Percentiles rank a stretch among this genome's conserved stretches.
These are phyloP conservation scores for Pelochelys cantorii DNA, from an alignment of 2,797 vertebrate genomes.

Conservation along the genomic window DNA sequence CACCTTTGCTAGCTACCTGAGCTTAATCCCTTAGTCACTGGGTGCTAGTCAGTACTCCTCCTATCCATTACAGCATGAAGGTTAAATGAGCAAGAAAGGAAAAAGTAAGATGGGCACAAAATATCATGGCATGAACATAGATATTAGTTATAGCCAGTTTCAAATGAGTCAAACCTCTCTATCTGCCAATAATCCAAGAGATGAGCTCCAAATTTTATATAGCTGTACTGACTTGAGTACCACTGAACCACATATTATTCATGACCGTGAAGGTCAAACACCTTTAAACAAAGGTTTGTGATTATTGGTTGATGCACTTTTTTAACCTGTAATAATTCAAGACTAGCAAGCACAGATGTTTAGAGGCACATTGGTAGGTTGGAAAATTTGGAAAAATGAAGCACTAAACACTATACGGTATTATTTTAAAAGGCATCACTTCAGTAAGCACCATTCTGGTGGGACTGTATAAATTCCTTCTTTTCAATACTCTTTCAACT, in stretches of 20 bases:
- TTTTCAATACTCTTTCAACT: background rate
- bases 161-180: background rate
- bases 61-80: background rate
- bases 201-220: background rate
- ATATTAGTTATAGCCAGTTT: background rate
- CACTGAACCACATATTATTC: background rate
- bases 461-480: background rate
- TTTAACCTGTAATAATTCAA: background rate
- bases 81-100: background rate
- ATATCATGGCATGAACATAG: background rate
- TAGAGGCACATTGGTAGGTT: background rate
- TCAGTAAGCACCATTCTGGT: background rate
- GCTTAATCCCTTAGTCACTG: no score
- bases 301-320: background rate
- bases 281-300: background rate
- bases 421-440: background rate
- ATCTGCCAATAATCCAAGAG: background rate
- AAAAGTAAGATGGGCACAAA: background rate
- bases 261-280: background rate
- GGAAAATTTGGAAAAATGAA: constrained; percentile 40
- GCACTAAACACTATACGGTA: constrained; percentile 2
- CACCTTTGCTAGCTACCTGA: no score
- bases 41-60: no score
- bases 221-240: fast-evolving
- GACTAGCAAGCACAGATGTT: constrained; percentile 22